A percentile compares a stretch with the other conserved stretches of the same genome.
These are phyloP conservation scores for Branchellion lobata DNA, from an alignment of 2,888 invertebrate genomes.

Conservation along the genomic window DNA sequence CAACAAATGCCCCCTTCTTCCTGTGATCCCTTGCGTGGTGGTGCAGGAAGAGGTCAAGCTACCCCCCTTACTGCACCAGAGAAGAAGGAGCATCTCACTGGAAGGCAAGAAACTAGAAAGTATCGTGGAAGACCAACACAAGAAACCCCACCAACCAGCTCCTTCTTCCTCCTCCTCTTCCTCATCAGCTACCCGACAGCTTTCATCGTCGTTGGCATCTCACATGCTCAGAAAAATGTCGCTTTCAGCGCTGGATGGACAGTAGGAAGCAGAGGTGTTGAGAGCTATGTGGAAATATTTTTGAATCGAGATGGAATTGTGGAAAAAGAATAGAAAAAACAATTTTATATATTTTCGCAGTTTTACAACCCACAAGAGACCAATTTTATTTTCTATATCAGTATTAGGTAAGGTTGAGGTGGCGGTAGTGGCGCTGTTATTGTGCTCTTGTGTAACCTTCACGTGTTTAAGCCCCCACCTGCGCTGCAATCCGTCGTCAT, in stretches of 20 bases:
- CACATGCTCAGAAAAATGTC: not conserved
- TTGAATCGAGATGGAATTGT: not conserved
- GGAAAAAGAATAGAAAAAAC: not conserved
- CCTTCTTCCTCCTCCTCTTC: not conserved
- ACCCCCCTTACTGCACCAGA: not conserved
- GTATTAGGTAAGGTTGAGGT: too few species aligned
- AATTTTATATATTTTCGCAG: too few species aligned
- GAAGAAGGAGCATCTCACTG: slow-evolving; percentile 38
- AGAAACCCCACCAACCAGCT: not conserved
- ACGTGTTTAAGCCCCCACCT: too few species aligned
- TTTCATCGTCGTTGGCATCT: not conserved
- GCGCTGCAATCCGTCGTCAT: too few species aligned
- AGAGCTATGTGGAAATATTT: too few species aligned
- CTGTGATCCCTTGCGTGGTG: not conserved
- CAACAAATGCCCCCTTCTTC: not conserved
- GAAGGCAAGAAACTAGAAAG: slow-evolving; percentile 29
- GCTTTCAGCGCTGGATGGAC: too few species aligned
- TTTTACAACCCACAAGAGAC: too few species aligned
- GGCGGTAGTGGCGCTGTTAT: too few species aligned
- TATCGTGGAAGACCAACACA: slow-evolving; percentile 26
- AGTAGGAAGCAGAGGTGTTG: too few species aligned
- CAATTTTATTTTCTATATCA: too few species aligned
- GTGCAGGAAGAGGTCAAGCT: not conserved
- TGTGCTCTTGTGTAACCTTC: too few species aligned
- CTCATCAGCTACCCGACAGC: not conserved